Evolutionary conservation across 2,797 vertebrate genomes (phyloP).

Genomic region (Mormyrops attenuatus): DNA sequence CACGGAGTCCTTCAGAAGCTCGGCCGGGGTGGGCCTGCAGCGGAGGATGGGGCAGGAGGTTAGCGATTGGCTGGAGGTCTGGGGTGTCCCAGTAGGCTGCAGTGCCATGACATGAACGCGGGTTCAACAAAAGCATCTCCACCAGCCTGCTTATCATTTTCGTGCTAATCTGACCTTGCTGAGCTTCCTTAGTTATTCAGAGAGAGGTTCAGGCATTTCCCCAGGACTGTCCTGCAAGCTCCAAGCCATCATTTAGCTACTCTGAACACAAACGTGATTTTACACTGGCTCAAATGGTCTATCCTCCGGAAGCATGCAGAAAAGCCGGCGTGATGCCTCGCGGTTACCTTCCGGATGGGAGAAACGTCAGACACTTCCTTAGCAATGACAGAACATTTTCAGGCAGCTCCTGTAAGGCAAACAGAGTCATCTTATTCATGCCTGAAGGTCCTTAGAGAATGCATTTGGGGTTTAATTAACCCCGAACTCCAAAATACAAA

Average conservation of each 20-base stretch:
- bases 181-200: background rate
- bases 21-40: slow-evolving; percentile 73
- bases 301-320: background rate
- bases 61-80: background rate
- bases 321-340: background rate
- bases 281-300: background rate
- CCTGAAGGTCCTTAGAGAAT: background rate
- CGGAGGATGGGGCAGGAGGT: background rate
- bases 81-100: background rate
- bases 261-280: background rate
- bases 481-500: background rate
- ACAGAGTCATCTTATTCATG: background rate
- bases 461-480: background rate
- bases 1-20: slow-evolving; percentile 70
- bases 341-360: slow-evolving; percentile 81
- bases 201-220: background rate
- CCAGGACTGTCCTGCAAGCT: background rate
- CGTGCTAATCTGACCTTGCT: background rate
- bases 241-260: background rate
- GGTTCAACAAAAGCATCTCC: background rate
- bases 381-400: slow-evolving; percentile 72
- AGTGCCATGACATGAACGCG: background rate
- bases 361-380: slow-evolving; percentile 88
- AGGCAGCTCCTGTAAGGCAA: slow-evolving; percentile 69
- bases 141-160: background rate